Evolutionary conservation across 2,113 vertebrate genomes (phyloP), one percentile per base, ranked within the genome.

Genomic region (Opisthocomus hoazin): DNA sequence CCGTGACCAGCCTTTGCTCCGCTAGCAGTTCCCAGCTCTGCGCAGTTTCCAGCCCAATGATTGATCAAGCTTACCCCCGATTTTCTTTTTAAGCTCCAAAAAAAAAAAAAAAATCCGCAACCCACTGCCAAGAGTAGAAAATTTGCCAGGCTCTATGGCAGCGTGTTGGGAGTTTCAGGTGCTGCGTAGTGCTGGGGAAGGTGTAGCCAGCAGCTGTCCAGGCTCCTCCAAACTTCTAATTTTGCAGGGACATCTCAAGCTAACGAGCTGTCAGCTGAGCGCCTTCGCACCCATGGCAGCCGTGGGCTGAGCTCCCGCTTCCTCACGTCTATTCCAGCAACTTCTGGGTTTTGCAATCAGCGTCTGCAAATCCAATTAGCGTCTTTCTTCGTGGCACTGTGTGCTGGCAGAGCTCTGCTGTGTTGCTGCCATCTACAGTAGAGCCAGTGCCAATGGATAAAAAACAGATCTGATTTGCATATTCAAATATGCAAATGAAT

Each of bases 361-460:
- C 65, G 93, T 60, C 94, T 96, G 95, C 96, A 96, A 97, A 96
- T 97, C 95, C 95, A 97, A 96, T 97, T 97, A 96, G 83, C 41
- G 76, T 84, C 90, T 95, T 92, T 96, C 96, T 97, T 96, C 90
- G 94, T 95, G 96, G 88, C 88, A 84, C 90, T 90, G 51, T 90
- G 46, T 78, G 87, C 94, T 97, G 96, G 96, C 95, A 96, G 76
- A 92, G 96, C 88, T 89, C 90, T 36, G 95, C 96, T 78, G 90
- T 97, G 92, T 81, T 97, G 95, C 95, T 96, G 96, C 95, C 96
- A 97, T 97, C 92, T 97, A 96, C 96, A 97, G 96, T 88, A 96
- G 96, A 83, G 90, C 95, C 86, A 71, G 80, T 97, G 94, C 96
- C 95, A 96, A 95, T 95, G 96, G 96, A 95, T 96, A 96, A 96